Evolutionary conservation across 2,113 vertebrate species (phyloP), one percentile per base, ranked within the genome.

Genomic region (Chaenocephalus aceratus): DNA sequence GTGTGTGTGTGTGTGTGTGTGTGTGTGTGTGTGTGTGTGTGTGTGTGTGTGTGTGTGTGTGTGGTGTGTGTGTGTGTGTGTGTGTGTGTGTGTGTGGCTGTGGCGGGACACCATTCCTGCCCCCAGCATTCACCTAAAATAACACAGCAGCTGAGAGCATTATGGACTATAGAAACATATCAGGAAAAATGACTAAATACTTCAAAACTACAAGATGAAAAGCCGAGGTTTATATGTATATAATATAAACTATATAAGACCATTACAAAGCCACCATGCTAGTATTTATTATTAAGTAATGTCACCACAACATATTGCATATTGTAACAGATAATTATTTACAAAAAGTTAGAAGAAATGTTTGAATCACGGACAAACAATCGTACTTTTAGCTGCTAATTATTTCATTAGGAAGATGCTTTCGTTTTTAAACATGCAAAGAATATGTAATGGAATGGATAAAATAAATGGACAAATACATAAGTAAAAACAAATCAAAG

Each of bases 91-190:
- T 60, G 53, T 41, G n/a, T 51, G 49, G 21, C 21, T 74, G 44
- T 60, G 30, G 48, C 8, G 16, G 36, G 34, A 59, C 44, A n/a
- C 57, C 23, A 67, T 66, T 57, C 56, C 52, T 54, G 62, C 61
- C 34, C 6, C 9, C 10, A 53, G 41, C 15, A 9, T 45, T 56
- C 3, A 66, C 72, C 21, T 10, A 85, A 82, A 82, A 88, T 82
- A 82, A 72, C 67, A 62, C n/a, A 1, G 18, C 69, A 78, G 23
- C 62, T 57, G 6, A 12, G 76, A 54, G 6, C 68, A 69, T 72
- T 70, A 52, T 64, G 59, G 74, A 60, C 58, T 60, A 14, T 8
- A 14, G 41, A 52, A 58, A 54, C 44, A 54, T 52, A 23, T 66
- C 46, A 65, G 8, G 15, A 34, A 66, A 65, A 65, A 49, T 9